Evolutionary conservation across 2,888 invertebrate species (phyloP).

Genomic region (Dolomedes plantarius): DNA sequence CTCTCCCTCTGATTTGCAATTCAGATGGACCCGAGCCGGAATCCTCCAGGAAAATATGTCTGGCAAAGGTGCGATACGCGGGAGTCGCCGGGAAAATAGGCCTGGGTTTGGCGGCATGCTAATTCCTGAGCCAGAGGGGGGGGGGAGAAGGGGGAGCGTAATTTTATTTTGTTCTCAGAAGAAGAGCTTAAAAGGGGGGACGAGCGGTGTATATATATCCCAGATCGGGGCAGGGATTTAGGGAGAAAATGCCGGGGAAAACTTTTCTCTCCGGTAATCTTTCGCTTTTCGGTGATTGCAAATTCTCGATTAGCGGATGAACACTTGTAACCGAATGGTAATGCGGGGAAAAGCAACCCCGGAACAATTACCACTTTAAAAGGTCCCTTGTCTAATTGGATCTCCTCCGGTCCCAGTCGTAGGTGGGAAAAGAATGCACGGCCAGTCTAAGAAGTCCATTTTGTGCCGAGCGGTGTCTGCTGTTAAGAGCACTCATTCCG

Average conservation of each 20-base stretch:
- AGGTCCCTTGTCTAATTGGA: no score
- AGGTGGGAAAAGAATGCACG: neutral
- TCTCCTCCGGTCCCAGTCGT: neutral
- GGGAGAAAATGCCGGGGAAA: neutral
- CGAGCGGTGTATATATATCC: conserved; percentile 21
- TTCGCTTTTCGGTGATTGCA: conserved; percentile 61
- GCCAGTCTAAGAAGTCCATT: neutral
- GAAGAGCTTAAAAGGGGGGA: conserved; percentile 28
- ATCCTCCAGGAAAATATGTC: conserved; percentile 13
- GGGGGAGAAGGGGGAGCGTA: conserved; percentile 10
- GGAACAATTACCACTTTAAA: conserved; percentile 56
- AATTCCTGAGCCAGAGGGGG: neutral
- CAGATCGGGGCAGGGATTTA: conserved; percentile 41
- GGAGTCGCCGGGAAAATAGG: neutral
- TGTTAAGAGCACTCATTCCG: neutral
- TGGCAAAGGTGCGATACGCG: conserved; percentile 4
- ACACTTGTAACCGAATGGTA: conserved; percentile 10
- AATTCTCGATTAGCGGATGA: conserved; percentile 42
- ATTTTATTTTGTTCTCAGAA: conserved; percentile 46
- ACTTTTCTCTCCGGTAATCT: conserved; percentile 31
- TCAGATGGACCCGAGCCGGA: conserved; percentile 37
- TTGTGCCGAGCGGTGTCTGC: neutral
- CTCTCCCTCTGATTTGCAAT: conserved; percentile 66
- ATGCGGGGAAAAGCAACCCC: conserved; percentile 17
- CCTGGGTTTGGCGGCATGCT: conserved; percentile 13